A percentile compares a stretch with the other conserved stretches of the same genome.
Conservation (phyloP, 1,140 invertebrate genomes). For the Hyles vespertilio region DNA sequence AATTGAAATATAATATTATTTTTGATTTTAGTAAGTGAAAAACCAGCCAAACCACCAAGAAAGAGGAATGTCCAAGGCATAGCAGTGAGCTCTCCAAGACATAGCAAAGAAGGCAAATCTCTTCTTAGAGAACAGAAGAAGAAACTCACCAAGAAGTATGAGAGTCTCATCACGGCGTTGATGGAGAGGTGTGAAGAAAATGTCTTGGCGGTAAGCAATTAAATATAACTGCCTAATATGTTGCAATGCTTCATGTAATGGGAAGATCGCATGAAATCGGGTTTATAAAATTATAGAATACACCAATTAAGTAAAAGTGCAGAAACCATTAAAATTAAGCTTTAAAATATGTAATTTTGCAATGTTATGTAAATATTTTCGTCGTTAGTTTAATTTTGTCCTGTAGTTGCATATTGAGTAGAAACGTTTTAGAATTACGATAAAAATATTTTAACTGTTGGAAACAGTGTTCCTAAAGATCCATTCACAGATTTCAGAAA, state of each 20-base stretch:
- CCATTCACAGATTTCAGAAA: constrained; percentile 47
- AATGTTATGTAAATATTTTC: too few relatives aligned
- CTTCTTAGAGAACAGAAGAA: constrained; percentile 55
- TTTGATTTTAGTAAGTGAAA: constrained; percentile 21
- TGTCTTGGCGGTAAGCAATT: constrained; percentile 37
- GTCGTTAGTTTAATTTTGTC: too few relatives aligned
- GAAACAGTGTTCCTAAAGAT: too few relatives aligned
- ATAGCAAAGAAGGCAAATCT: constrained; percentile 41
- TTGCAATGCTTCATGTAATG: too few relatives aligned
- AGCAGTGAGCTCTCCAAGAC: constrained; percentile 35
- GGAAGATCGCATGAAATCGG: too few relatives aligned
- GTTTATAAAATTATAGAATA: too few relatives aligned
- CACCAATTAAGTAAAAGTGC: too few relatives aligned
- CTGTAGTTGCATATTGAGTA: too few relatives aligned
- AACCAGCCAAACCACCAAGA: constrained; percentile 51
- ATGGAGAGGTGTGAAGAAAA: constrained; percentile 65
- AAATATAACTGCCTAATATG: too few relatives aligned
- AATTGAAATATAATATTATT: too few relatives aligned
- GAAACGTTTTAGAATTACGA: not conserved
- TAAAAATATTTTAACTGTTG: constrained; percentile 4
- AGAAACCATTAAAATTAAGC: too few relatives aligned
- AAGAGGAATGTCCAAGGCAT: constrained; percentile 49
- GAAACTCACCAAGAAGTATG: constrained; percentile 62
- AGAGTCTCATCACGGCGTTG: constrained; percentile 51
- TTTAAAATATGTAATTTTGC: too few relatives aligned